These are phyloP conservation scores for Petrolisthes manimaculis DNA, from an alignment of 2,888 invertebrate genomes.

Conservation along the genomic window DNA sequence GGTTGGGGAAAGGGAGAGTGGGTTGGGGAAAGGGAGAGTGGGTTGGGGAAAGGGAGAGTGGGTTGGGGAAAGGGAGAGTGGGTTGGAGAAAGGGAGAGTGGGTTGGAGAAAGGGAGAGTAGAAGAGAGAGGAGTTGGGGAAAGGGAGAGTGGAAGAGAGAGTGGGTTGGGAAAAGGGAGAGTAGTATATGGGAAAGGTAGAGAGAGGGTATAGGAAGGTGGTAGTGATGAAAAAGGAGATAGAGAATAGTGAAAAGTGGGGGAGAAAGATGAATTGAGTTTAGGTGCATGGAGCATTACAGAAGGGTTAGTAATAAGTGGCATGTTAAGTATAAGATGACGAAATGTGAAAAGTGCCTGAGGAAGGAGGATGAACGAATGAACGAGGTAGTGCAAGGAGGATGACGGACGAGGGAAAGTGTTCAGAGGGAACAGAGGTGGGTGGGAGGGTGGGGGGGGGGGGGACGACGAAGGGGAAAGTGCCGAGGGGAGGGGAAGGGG, in stretches of 20 bases:
- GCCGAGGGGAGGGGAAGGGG: background rate
- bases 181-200: too few species aligned
- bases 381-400: background rate
- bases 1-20: background rate
- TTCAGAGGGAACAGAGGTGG: background rate
- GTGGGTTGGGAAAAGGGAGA: too few species aligned
- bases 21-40: background rate
- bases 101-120: background rate
- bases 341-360: constrained; percentile 1
- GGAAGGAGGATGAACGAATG: background rate
- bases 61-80: background rate
- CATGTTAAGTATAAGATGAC: background rate
- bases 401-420: background rate
- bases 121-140: background rate
- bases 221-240: background rate
- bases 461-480: background rate
- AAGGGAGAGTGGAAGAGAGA: too few species aligned
- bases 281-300: background rate
- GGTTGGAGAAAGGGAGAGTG: background rate
- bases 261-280: background rate
- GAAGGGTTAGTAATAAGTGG: background rate
- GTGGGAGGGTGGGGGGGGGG: background rate
- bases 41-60: background rate
- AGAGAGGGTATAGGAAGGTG: background rate
- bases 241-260: background rate